These are phyloP conservation scores for Echeneis naucrates DNA, from an alignment of 2,797 vertebrate genomes.

Conservation along the genomic window DNA sequence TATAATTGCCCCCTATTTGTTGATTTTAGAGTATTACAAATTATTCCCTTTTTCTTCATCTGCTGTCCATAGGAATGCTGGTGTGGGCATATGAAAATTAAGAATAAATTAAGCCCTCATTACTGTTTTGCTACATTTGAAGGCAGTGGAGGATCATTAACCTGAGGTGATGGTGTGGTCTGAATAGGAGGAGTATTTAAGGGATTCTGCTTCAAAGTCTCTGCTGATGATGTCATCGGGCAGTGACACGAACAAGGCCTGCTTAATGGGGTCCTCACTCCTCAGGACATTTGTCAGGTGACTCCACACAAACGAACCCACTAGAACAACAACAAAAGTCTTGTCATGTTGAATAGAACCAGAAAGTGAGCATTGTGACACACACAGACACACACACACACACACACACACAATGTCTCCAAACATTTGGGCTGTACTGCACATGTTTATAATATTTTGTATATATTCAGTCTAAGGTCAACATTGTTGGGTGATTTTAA, in stretches of 20 bases:
- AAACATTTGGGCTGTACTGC: no score
- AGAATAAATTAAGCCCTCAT: not conserved
- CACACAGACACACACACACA: no score
- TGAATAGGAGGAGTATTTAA: conserved; percentile 91
- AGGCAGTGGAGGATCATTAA: conserved; percentile 61
- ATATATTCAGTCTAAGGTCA: no score
- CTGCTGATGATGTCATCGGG: conserved; percentile 89
- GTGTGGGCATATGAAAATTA: not conserved
- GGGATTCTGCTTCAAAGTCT: conserved; percentile 87
- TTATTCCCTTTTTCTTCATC: no score
- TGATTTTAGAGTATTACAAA: not conserved
- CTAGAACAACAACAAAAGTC: conserved; percentile 66
- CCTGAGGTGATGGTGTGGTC: conserved; percentile 86
- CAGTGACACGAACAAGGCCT: conserved; percentile 82
- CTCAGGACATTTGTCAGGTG: conserved; percentile 89
- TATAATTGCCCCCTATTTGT: not conserved
- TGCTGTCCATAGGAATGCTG: not conserved
- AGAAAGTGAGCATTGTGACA: no score
- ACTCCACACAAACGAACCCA: conserved; percentile 93
- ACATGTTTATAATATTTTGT: no score
- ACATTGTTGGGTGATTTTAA: not conserved
- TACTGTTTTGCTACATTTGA: not conserved
- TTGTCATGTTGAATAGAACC: no score
- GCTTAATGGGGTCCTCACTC: conserved; percentile 89
- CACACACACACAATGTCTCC: no score